phyloP scores from a whole-genome alignment of 92 coral and sea anemone species.

The Porites divaricata region DNA sequence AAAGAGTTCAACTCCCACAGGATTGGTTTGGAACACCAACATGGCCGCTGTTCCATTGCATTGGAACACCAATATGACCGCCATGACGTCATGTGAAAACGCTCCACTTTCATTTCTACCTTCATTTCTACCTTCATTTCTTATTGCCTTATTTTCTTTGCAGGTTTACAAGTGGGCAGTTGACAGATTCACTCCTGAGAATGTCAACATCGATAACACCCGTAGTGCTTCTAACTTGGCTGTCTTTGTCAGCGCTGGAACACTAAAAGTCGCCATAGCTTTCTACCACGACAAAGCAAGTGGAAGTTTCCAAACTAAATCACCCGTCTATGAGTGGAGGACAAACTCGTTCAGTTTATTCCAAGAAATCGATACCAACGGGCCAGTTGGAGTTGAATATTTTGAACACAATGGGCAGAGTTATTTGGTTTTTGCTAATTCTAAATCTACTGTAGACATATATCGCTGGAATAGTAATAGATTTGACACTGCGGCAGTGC shows the following conservation, averaged over 20 bases:
- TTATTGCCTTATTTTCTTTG: not conserved
- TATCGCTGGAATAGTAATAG: slow-evolving; percentile 65
- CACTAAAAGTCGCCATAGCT: slow-evolving; percentile 76
- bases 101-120: too few species aligned
- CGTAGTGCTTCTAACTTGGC: slow-evolving; percentile 95
- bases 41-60: too few species aligned
- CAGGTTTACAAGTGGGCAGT: slow-evolving; percentile 82
- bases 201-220: slow-evolving; percentile 61
- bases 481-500: slow-evolving; percentile 42
- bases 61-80: too few species aligned
- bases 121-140: not conserved
- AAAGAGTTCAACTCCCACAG: too few species aligned
- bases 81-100: too few species aligned
- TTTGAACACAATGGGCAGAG: slow-evolving; percentile 73
- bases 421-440: slow-evolving; percentile 85
- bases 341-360: slow-evolving; percentile 45
- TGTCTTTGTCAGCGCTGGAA: slow-evolving; percentile 65
- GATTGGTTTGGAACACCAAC: too few species aligned
- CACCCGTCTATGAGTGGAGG: slow-evolving; percentile 85
- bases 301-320: slow-evolving; percentile 61
- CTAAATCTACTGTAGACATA: slow-evolving; percentile 62
- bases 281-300: slow-evolving; percentile 78
- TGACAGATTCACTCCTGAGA: slow-evolving; percentile 54
- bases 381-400: slow-evolving; percentile 89
- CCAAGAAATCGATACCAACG: slow-evolving; percentile 84